Conservation (phyloP, 2,797 vertebrate species). For the Eidolon dupreanum region DNA sequence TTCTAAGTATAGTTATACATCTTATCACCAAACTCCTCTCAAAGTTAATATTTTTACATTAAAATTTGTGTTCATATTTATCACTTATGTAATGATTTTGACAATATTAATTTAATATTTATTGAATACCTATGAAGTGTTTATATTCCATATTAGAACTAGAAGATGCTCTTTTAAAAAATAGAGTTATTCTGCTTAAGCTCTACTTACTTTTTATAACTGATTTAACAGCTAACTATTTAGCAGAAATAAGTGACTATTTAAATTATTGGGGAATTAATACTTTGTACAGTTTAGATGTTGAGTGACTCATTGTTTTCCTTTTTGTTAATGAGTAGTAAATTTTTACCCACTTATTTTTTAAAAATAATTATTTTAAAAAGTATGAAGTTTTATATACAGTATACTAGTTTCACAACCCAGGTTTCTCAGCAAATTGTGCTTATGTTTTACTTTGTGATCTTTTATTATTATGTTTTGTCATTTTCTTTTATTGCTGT, state of each 20-base stretch:
- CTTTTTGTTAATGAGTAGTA: not conserved
- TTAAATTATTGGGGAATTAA: slow-evolving; percentile 14
- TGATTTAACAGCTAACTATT: not conserved
- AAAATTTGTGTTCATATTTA: slow-evolving; percentile 33
- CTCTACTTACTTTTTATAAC: slow-evolving; percentile 29
- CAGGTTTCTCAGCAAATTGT: slow-evolving; percentile 9
- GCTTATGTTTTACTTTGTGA: slow-evolving; percentile 1
- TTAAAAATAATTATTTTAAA: slow-evolving; percentile 23
- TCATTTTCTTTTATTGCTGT: not conserved
- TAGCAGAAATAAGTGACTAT: slow-evolving; percentile 18
- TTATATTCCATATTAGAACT: slow-evolving; percentile 31
- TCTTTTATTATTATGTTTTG: slow-evolving; percentile 9
- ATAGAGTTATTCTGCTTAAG: slow-evolving; percentile 25
- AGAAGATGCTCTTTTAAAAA: slow-evolving; percentile 30
- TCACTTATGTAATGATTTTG: slow-evolving; percentile 2
- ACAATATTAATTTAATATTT: slow-evolving; percentile 28
- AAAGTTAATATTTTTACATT: slow-evolving; percentile 45
- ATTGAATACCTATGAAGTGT: not conserved
- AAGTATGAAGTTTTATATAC: not conserved
- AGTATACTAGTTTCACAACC: not conserved
- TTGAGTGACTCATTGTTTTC: slow-evolving; percentile 45
- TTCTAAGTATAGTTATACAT: slow-evolving; percentile 22
- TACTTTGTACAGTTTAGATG: not conserved
- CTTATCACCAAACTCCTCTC: slow-evolving; percentile 5
- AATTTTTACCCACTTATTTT: slow-evolving; percentile 35